Evolutionary conservation across 2,113 vertebrate genomes (phyloP).

Genomic region (Peromyscus polionotus): DNA sequence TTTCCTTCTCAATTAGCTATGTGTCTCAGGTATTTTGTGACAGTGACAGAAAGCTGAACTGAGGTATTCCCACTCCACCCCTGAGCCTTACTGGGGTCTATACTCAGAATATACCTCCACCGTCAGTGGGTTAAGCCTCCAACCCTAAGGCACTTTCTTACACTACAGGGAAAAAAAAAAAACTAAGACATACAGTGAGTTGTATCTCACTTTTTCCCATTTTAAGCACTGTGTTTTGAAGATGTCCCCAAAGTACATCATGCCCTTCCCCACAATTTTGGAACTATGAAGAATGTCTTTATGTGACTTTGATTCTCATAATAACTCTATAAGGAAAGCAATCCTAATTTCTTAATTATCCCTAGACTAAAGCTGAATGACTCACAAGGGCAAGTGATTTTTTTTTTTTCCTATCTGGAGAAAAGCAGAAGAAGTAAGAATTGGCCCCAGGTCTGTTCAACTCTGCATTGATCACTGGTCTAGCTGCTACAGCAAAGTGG

Average conservation of each 20-base stretch:
- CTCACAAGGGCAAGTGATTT: not conserved
- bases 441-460: not conserved
- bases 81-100: not conserved
- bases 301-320: not conserved
- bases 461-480: not conserved
- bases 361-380: not conserved
- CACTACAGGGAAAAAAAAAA: not conserved
- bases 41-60: not conserved
- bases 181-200: not conserved
- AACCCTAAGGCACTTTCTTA: not conserved
- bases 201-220: not conserved
- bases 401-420: not conserved
- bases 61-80: too few species aligned
- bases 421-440: not conserved
- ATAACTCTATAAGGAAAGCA: not conserved
- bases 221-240: not conserved
- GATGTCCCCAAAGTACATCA: not conserved
- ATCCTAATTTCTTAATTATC: not conserved
- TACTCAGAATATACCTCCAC: not conserved
- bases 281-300: not conserved
- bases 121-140: not conserved
- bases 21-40: not conserved
- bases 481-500: too few species aligned
- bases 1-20: not conserved
- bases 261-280: not conserved